Evolutionary conservation across 2,113 vertebrate genomes (phyloP).

Genomic region (Mugil cephalus): DNA sequence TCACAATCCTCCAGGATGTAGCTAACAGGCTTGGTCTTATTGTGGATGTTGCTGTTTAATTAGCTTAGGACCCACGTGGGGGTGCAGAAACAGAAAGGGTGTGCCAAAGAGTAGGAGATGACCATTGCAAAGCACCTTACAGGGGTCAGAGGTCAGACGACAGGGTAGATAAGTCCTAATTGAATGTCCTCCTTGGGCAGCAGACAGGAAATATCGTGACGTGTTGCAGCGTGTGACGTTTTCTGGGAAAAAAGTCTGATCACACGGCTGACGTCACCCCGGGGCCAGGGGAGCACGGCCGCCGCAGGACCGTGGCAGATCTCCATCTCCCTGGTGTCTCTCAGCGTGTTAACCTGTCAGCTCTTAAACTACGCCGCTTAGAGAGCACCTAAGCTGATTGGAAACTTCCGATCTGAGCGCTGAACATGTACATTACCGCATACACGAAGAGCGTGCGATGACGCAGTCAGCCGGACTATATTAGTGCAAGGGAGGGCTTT

Average conservation of each 20-base stretch:
- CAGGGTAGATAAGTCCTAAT: constrained; percentile 42
- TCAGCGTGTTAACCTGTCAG: constrained; percentile 21
- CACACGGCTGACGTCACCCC: constrained; percentile 27
- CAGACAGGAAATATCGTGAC: constrained; percentile 43
- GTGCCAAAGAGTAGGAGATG: neutral
- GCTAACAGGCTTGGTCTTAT: constrained; percentile 51
- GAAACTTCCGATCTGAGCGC: constrained; percentile 22
- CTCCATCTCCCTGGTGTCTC: too few relatives aligned
- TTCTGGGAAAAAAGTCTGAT: constrained; percentile 51
- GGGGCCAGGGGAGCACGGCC: constrained; percentile 13
- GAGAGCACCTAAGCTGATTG: constrained; percentile 52
- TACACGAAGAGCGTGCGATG: neutral
- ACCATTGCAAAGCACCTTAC: constrained; percentile 23
- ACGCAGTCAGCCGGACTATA: neutral
- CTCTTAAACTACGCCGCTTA: neutral
- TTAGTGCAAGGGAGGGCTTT: neutral
- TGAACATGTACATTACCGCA: neutral
- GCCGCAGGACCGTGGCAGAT: constrained; percentile 3
- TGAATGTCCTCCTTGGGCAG: constrained; percentile 49
- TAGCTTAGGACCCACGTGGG: constrained; percentile 33
- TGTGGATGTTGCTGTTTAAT: constrained; percentile 52
- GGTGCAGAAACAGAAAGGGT: neutral
- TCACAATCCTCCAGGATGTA: constrained; percentile 19
- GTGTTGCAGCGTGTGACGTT: neutral
- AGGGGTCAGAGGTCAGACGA: constrained; percentile 26